Evolutionary conservation across 2,797 vertebrate genomes (phyloP).

Genomic region (Pelobates cultripes): DNA sequence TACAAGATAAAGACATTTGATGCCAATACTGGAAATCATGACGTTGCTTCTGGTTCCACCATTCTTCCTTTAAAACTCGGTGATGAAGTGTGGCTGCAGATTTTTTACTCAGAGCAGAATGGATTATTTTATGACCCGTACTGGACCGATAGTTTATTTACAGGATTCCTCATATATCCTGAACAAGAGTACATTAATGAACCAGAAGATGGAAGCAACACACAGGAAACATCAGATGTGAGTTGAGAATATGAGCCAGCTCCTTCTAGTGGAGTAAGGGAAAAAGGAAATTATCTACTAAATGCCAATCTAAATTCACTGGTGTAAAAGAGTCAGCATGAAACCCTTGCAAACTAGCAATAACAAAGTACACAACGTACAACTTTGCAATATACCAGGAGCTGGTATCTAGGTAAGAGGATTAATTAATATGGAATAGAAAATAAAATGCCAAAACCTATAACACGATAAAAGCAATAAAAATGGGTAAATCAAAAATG

Average conservation of each 20-base stretch:
- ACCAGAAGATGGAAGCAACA: conserved; percentile 62
- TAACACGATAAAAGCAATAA: too few species aligned
- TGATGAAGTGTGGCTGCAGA: conserved; percentile 97
- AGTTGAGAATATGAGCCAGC: background rate
- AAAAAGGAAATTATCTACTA: too few species aligned
- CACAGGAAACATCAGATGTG: background rate
- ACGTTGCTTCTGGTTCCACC: conserved; percentile 92
- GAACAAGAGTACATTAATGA: conserved; percentile 82
- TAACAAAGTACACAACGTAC: too few species aligned
- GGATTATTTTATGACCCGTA: conserved; percentile 96
- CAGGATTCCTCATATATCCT: conserved; percentile 92
- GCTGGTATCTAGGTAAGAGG: background rate
- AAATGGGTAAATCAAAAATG: too few species aligned
- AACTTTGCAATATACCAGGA: too few species aligned
- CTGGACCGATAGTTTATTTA: conserved; percentile 97
- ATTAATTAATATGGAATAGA: background rate
- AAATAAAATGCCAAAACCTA: too few species aligned
- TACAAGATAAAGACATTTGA: conserved; percentile 97
- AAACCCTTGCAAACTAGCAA: too few species aligned
- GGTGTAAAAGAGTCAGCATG: too few species aligned
- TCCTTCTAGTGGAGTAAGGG: too few species aligned
- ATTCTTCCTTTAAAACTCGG: conserved; percentile 82
- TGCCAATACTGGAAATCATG: conserved; percentile 94
- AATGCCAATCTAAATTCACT: too few species aligned
- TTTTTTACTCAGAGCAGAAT: conserved; percentile 96